Base-by-base conservation (phyloP, 2,797 vertebrate genomes). In the Cygnus olor region DNA sequence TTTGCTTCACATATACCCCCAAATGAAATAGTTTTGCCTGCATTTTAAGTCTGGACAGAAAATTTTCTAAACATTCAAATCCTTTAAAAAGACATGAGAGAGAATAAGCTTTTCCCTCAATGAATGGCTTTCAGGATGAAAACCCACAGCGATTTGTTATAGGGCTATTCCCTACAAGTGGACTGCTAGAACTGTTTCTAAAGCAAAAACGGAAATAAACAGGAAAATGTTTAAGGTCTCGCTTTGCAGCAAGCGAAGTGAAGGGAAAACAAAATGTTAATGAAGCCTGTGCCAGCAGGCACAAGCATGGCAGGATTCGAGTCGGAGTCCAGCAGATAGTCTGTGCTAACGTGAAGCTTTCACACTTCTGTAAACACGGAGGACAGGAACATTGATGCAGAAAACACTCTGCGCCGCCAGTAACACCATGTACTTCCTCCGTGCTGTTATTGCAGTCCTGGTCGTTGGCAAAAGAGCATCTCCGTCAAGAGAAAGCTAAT, bases 381-480 rank as follows among this genome's bases (percentile, higher is more conserved):
- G n/a, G 36, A 14, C 49, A 79, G 30, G 30, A 17, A 14, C 17
- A 4, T 3, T 8, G 21, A 7, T 0, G 2, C 13, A 58, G 64
- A 64, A n/a, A 71, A 30, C 34, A 28, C 27, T 28, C 36, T 5
- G 6, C 2, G 4, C 36, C 1, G 0, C n/a, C 4, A 21, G 21
- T 6, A 38, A 25, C 0, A 1, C 3, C 2, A 0, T 7, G 61
- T 64, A n/a, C 38, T 84, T 66, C n/a, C 28, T 65, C 38, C 0
- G 0, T n/a, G 49, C 11, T 76, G 27, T 11, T 49, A 2, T 3
- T 56, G 38, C 2, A 0, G 8, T 15, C 40, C 40, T 60, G 24
- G 30, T 56, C 34, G 7, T 0, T 45, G 54, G 13, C 40, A 80
- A 64, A 65, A 70, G 13, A 42, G 2, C 47, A 30, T 44, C 54